Conservation (phyloP, 2,888 invertebrate species). For the Mycalesis mineus region DNA sequence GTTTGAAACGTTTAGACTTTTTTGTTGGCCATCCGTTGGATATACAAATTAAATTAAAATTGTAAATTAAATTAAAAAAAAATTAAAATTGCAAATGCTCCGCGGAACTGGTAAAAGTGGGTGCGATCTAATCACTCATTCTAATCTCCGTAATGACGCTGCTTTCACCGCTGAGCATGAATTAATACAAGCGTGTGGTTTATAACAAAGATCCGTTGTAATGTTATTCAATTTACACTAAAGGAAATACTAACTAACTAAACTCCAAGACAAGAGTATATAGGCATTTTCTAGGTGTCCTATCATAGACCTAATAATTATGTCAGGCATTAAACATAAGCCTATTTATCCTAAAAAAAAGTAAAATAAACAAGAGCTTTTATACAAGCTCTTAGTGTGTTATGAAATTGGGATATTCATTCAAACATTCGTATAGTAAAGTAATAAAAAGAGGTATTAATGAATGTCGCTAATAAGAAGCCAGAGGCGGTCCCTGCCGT, state of each 20-base stretch:
- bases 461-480: constrained; percentile 38
- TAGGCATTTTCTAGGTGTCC: no score
- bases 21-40: constrained; percentile 29
- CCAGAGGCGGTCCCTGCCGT: constrained; percentile 32
- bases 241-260: no score
- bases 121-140: constrained; percentile 19
- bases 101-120: constrained; percentile 29
- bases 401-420: background rate
- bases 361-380: no score
- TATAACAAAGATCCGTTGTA: no score
- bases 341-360: no score
- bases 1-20: constrained; percentile 51
- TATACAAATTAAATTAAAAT: no score
- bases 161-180: constrained; percentile 17
- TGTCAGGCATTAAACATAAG: no score
- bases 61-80: no score
- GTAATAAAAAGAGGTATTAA: constrained; percentile 33
- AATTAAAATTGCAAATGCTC: constrained; percentile 32
- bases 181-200: background rate
- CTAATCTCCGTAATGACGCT: constrained; percentile 18
- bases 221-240: no score
- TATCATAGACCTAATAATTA: no score
- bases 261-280: no score
- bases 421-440: constrained; percentile 13
- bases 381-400: no score